Conservation (phyloP, 1,140 invertebrate species). For the Aradophagus sp. region DNA sequence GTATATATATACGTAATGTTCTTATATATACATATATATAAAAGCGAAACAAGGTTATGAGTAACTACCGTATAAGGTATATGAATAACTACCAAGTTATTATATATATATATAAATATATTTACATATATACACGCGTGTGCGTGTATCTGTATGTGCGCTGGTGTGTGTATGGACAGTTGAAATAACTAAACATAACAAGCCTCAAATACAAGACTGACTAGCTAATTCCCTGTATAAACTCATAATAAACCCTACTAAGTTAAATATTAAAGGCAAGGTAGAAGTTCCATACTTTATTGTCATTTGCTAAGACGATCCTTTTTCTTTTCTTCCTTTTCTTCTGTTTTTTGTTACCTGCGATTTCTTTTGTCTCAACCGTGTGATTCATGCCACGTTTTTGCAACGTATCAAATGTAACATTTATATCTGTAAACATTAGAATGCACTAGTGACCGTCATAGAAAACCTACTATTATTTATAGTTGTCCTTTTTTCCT, state of each 20-base stretch:
- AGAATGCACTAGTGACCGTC: slow-evolving; percentile 66
- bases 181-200: slow-evolving; percentile 70
- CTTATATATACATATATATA: slow-evolving; percentile 50
- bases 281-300: slow-evolving; percentile 69
- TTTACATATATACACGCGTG: slow-evolving; percentile 1
- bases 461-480: slow-evolving; percentile 59
- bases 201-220: slow-evolving; percentile 76
- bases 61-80: too few species aligned
- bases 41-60: slow-evolving; percentile 63
- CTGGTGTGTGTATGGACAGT: too few species aligned
- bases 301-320: slow-evolving; percentile 55
- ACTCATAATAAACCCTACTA: slow-evolving; percentile 69
- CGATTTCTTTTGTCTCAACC: slow-evolving; percentile 39
- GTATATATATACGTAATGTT: slow-evolving; percentile 47
- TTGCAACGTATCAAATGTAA: slow-evolving; percentile 53
- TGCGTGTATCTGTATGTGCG: too few species aligned
- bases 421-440: slow-evolving; percentile 51
- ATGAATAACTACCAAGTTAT: too few species aligned
- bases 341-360: slow-evolving; percentile 10
- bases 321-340: slow-evolving; percentile 49
- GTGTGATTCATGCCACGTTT: slow-evolving; percentile 56
- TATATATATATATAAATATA: slow-evolving; percentile 38
- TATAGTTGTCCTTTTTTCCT: slow-evolving; percentile 53
- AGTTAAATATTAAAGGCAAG: slow-evolving; percentile 67
- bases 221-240: slow-evolving; percentile 74